Base-by-base conservation (phyloP, 2,888 invertebrate genomes). In the Xylota segnis region DNA sequence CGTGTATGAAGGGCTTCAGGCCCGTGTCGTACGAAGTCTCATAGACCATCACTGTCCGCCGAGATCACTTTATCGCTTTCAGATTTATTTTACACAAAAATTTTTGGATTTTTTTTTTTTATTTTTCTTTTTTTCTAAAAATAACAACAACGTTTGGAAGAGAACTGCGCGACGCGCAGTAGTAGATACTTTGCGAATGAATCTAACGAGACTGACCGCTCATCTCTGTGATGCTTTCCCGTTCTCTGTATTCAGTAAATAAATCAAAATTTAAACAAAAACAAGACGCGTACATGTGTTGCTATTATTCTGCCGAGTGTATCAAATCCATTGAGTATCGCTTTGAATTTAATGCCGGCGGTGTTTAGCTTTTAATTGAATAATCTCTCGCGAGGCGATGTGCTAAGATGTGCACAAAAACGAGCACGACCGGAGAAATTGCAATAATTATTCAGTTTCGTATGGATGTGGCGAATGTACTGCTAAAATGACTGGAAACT, bases 21-120 rank as follows among this genome's bases (percentile, higher is more conserved):
- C 92, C 91, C 16, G 88, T 89, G 65, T 90, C 91, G 32, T 92
- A 92, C 3, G 92, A 91, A 4, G 83, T 61, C 40, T 87, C 63
- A 29, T 81, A 50, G 5, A 72, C 29, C 86, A 86, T 86, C 3
- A 2, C 27, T 37, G 23, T 6, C 43, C 2, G 5, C 14, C 4
- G n/a, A 40, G n/a, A n/a, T 5, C n/a, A 14, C 34, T 34, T 7
- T 10, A 10, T 34, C 2, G 9, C 34, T 6, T 5, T 0, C 14
- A 14, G 14, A 43, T 14, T 43, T 14, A 10, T 34, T 10, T 34
- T 3, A 9, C 2, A 7, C 7, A 34, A 34, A 34, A 3, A 34
- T 10, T 10, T 34, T 10, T 34, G 3, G 34, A 34, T 10, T 3
- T 34, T 9, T 34, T 5, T 32, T n/a, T n/a, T n/a, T n/a, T n/a